Conservation (phyloP, 23 tunicate species). For the Ascidia mentula region DNA sequence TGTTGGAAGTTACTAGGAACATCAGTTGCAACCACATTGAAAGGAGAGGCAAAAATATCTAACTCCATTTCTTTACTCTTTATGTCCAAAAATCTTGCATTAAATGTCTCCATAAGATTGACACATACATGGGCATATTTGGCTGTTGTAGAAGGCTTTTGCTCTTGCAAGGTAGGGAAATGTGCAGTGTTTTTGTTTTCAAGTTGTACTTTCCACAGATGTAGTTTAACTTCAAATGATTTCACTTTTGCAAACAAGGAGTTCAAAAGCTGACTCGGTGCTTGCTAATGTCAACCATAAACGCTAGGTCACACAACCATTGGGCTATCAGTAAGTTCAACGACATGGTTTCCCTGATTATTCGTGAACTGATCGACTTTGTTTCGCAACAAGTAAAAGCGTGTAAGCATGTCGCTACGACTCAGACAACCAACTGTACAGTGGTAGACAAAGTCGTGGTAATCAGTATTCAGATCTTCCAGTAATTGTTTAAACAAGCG, state of each 20-base stretch:
- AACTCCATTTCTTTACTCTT: conserved; percentile 63
- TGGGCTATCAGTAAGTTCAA: conserved; percentile 42
- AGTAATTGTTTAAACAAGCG: conserved; percentile 58
- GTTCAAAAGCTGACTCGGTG: conserved; percentile 54
- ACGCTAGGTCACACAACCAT: conserved; percentile 62
- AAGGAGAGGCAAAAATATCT: conserved; percentile 55
- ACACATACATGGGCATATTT: conserved; percentile 60
- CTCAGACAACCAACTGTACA: conserved; percentile 32
- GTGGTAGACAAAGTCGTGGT: conserved; percentile 48
- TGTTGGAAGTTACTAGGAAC: conserved; percentile 39
- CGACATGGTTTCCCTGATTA: conserved; percentile 42
- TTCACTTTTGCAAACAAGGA: conserved; percentile 49
- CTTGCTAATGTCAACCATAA: conserved; percentile 66
- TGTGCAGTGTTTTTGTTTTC: conserved; percentile 55
- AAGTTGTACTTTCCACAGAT: conserved; percentile 57
- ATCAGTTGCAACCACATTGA: conserved; percentile 46
- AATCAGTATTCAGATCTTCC: conserved; percentile 45
- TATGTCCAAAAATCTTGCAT: conserved; percentile 59
- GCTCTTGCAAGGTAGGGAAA: conserved; percentile 67
- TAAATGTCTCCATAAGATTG: conserved; percentile 48
- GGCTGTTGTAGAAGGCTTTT: conserved; percentile 57
- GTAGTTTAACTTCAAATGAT: conserved; percentile 47
- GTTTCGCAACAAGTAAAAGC: conserved; percentile 24
- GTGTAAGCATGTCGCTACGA: conserved; percentile 15
- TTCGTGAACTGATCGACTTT: conserved; percentile 15